These are phyloP conservation scores for Allygus modestus DNA, from an alignment of 2,888 invertebrate species.

Conservation along the genomic window DNA sequence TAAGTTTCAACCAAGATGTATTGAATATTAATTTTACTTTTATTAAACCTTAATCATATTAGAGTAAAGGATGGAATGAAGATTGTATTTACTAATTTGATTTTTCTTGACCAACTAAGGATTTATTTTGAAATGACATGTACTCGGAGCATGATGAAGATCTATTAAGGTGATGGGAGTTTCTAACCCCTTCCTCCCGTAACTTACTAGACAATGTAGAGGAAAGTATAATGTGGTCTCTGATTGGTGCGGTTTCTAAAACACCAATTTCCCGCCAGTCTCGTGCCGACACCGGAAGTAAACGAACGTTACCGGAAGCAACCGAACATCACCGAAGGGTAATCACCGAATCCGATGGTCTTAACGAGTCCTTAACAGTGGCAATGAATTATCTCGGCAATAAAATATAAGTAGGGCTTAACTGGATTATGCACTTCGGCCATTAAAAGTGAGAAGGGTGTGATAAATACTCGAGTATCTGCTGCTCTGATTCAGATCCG, in stretches of 20 bases:
- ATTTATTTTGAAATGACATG: too few species aligned
- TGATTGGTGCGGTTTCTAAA: slow-evolving; percentile 15
- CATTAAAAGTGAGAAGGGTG: background rate
- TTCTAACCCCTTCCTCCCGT: background rate
- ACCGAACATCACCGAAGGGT: background rate
- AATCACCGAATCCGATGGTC: slow-evolving; percentile 4
- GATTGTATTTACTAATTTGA: too few species aligned
- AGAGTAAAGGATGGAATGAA: too few species aligned
- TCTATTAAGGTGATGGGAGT: background rate
- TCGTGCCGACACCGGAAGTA: slow-evolving; percentile 3
- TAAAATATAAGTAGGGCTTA: background rate
- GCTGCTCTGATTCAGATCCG: background rate
- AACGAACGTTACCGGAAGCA: background rate
- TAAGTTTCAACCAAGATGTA: too few species aligned
- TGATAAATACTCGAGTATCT: background rate
- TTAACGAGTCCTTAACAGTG: background rate
- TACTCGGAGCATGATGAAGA: background rate
- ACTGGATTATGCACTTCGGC: background rate
- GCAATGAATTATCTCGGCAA: background rate
- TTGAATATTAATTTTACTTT: too few species aligned
- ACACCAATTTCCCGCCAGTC: slow-evolving; percentile 24
- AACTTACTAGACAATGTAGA: slow-evolving; percentile 21
- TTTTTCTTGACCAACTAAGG: too few species aligned
- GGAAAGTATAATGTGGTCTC: background rate
- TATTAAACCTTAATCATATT: too few species aligned